Evolutionary conservation across 1,140 invertebrate genomes (phyloP).

Genomic region (Brachionus sp.): DNA sequence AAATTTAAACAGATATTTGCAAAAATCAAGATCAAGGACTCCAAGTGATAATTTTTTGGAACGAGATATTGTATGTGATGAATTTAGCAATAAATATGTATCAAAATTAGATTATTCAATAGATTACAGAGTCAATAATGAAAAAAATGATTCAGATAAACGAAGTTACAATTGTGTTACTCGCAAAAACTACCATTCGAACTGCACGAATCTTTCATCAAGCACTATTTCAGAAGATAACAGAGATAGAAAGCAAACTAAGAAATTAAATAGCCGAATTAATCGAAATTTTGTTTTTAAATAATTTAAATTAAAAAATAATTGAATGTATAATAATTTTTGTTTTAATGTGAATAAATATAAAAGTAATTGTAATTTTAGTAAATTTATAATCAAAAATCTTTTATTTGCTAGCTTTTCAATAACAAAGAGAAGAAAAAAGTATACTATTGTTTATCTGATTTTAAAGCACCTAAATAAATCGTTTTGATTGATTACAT

Average conservation of each 20-base stretch:
- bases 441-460: slow-evolving; percentile 63
- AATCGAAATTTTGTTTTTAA: neutral
- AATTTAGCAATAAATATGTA: neutral
- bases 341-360: no score
- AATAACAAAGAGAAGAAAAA: neutral
- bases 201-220: neutral
- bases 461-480: slow-evolving; percentile 64
- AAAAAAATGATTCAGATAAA: neutral
- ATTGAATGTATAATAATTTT: no score
- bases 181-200: neutral
- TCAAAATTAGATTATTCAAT: neutral
- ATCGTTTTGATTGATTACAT: slow-evolving; percentile 64
- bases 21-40: neutral
- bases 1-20: neutral
- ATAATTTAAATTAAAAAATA: neutral
- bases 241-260: neutral
- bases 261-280: neutral
- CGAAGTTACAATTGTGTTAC: neutral
- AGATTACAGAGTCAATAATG: slow-evolving; percentile 3
- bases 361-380: no score
- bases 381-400: no score
- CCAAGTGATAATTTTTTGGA: neutral
- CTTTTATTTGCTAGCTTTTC: no score
- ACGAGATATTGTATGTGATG: neutral
- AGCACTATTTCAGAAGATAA: neutral